Evolutionary conservation across 2,797 vertebrate species (phyloP).

Genomic region (Coregonus sp.): DNA sequence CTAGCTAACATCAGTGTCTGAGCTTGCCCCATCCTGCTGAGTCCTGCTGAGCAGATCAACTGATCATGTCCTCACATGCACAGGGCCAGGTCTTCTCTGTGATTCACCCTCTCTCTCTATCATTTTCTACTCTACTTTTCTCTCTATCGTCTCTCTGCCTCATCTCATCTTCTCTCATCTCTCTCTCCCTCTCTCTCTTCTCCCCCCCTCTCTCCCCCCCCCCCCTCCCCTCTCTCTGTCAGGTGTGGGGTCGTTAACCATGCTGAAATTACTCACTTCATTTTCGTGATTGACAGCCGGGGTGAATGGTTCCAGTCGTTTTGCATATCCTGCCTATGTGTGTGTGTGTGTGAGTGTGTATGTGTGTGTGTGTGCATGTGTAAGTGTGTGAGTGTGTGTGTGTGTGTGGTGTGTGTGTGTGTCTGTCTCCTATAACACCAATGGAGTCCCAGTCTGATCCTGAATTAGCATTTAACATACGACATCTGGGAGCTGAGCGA

Average conservation of each 20-base stretch:
- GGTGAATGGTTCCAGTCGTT: constrained; percentile 60
- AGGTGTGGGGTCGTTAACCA: constrained; percentile 64
- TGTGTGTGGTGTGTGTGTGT: constrained; percentile 19
- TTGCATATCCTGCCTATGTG: constrained; percentile 67
- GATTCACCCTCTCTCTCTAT: constrained; percentile 49
- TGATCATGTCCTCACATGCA: constrained; percentile 48
- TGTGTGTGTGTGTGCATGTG: constrained; percentile 8
- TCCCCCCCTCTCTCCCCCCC: background rate
- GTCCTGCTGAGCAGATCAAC: background rate
- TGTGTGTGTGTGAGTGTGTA: background rate
- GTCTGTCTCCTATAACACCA: background rate
- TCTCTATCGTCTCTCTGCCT: background rate
- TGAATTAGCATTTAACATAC: constrained; percentile 5
- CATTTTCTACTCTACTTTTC: constrained; percentile 32
- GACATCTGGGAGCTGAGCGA: background rate
- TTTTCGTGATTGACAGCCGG: constrained; percentile 73
- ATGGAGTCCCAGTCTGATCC: background rate
- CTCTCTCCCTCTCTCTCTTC: constrained; percentile 18
- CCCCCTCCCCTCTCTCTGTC: background rate
- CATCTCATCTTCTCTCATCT: too few relatives aligned
- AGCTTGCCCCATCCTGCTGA: constrained; percentile 44
- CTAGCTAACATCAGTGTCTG: constrained; percentile 42
- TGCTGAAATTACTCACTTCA: constrained; percentile 59
- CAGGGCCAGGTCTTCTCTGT: constrained; percentile 39
- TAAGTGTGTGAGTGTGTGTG: constrained; percentile 15